Conservation (phyloP, 2,797 vertebrate species). For the Schizothorax lantsangensis region DNA sequence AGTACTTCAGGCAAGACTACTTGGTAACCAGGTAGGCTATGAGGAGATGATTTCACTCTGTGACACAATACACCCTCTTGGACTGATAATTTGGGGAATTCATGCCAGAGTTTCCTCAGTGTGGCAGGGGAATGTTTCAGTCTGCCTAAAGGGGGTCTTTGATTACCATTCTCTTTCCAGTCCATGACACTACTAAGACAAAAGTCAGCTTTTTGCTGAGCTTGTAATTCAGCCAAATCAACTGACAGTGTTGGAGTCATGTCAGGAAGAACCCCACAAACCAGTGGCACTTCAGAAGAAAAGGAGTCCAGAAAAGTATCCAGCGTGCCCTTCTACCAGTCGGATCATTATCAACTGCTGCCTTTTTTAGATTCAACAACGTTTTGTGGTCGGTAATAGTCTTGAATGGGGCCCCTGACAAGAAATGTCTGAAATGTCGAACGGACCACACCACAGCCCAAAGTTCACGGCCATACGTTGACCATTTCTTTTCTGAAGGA, state of each 20-base stretch:
- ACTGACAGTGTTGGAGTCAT: neutral
- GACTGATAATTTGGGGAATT: neutral
- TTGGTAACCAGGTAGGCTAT: neutral
- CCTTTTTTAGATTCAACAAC: constrained; percentile 10
- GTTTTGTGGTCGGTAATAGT: constrained; percentile 4
- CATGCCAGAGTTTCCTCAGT: neutral
- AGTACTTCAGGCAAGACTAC: neutral
- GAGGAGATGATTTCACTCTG: neutral
- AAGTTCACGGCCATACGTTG: neutral
- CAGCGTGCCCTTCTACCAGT: neutral
- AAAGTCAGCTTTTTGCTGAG: constrained; percentile 30
- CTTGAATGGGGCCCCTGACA: neutral
- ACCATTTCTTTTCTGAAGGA: neutral
- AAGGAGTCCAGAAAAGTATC: constrained; percentile 22
- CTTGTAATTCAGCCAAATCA: neutral
- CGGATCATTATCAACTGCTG: neutral
- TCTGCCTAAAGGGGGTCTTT: neutral
- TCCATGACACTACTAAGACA: constrained; percentile 27
- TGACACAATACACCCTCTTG: neutral
- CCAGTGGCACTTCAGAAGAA: neutral
- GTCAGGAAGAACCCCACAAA: neutral
- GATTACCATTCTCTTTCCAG: neutral
- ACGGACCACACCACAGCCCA: constrained; percentile 14
- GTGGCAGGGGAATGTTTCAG: neutral
- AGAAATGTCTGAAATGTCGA: constrained; percentile 24